Percentiles rank a stretch among this genome's conserved stretches.
Conservation (phyloP, 2,797 vertebrate genomes). For the Eidolon dupreanum region DNA sequence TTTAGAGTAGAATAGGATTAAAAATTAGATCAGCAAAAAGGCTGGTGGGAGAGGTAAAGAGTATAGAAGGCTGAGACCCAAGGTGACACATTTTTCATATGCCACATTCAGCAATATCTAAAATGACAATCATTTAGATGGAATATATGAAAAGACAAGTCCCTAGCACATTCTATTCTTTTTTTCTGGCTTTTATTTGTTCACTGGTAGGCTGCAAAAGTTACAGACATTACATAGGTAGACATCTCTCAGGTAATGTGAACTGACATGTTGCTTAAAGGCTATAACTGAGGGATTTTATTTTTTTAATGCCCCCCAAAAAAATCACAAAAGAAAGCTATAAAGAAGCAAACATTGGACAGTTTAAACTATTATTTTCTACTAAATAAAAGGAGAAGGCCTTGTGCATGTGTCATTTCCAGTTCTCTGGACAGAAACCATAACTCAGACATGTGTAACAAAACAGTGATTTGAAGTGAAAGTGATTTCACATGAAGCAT, state of each 20-base stretch:
- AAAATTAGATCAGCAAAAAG: not conserved
- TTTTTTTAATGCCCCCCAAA: not conserved
- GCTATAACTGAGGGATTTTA: not conserved
- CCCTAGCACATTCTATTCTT: not conserved
- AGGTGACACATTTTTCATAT: not conserved
- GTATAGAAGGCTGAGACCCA: not conserved
- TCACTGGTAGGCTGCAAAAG: not conserved
- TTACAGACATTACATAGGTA: not conserved
- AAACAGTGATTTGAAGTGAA: not conserved
- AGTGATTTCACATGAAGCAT: not conserved
- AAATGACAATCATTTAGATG: not conserved
- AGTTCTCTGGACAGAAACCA: not conserved
- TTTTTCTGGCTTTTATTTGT: not conserved
- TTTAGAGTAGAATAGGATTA: not conserved
- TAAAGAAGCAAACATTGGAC: not conserved
- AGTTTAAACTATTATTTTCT: not conserved
- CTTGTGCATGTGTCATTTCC: not conserved
- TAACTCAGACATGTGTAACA: not conserved
- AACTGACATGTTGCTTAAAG: not conserved
- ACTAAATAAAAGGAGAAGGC: not conserved
- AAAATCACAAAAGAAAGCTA: not conserved
- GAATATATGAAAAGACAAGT: not conserved
- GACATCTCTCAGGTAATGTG: not conserved
- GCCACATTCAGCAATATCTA: not conserved
- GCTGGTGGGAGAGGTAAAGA: not conserved